Conservation (phyloP, 2,797 vertebrate species). For the Myripristis jacobus region DNA sequence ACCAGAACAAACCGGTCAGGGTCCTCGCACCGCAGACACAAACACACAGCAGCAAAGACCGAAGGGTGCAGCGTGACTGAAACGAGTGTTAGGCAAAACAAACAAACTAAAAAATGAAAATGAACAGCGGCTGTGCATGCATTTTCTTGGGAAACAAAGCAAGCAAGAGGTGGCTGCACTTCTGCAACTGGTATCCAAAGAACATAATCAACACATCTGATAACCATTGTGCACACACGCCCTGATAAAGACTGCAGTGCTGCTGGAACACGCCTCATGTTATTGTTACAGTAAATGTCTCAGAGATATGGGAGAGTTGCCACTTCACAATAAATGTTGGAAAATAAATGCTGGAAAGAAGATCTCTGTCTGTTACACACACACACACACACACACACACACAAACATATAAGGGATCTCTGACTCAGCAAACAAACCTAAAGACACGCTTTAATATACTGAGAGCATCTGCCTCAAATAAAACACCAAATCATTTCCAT, state of each 20-base stretch:
- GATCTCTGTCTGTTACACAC: not conserved
- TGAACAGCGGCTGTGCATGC: not conserved
- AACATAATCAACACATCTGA: not conserved
- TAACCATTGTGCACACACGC: conserved; percentile 5
- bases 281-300: too few species aligned
- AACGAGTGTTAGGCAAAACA: conserved; percentile 22
- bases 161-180: too few species aligned
- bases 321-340: too few species aligned
- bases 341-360: not conserved
- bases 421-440: too few species aligned
- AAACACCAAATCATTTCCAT: too few species aligned
- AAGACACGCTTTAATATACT: too few species aligned
- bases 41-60: conserved; percentile 17
- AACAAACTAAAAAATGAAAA: not conserved
- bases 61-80: conserved; percentile 27
- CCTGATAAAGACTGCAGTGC: conserved; percentile 4
- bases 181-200: conserved; percentile 1
- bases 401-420: not conserved
- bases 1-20: conserved; percentile 73
- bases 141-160: not conserved
- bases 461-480: too few species aligned
- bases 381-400: conserved; percentile 5
- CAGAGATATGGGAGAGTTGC: conserved; percentile 23
- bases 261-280: conserved; percentile 10
- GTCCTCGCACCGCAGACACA: conserved; percentile 31